A percentile compares a stretch with the other conserved stretches of the same genome.
Evolutionary conservation across 2,888 invertebrate genomes (phyloP).

Genomic region (Molanna angustata): DNA sequence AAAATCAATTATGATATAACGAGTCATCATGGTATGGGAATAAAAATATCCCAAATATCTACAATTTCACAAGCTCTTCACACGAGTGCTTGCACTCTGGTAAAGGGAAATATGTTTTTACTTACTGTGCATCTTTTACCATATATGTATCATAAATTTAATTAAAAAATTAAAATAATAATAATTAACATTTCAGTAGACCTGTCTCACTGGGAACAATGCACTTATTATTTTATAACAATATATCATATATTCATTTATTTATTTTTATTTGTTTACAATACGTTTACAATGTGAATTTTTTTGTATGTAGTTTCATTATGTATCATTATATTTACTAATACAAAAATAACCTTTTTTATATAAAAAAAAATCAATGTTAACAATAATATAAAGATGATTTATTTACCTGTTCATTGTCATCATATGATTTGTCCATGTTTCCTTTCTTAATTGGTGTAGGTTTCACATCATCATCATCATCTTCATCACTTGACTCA

Average conservation of each 20-base stretch:
- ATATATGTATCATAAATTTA: too few species aligned
- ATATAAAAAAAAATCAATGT: too few species aligned
- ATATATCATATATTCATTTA: neutral
- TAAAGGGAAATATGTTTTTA: too few species aligned
- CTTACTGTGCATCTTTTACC: too few species aligned
- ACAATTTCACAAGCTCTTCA: too few species aligned
- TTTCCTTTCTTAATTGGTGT: slow-evolving; percentile 33
- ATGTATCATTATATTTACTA: neutral
- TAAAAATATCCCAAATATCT: too few species aligned
- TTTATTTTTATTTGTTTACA: neutral
- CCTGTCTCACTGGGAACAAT: neutral
- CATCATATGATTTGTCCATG: slow-evolving; percentile 16
- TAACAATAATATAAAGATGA: too few species aligned
- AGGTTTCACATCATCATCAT: slow-evolving; percentile 37
- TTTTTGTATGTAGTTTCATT: neutral
- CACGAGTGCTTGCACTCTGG: too few species aligned
- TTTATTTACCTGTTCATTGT: slow-evolving; percentile 16
- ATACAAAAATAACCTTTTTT: neutral
- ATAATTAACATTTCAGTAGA: too few species aligned
- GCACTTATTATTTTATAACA: neutral
- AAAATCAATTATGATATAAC: too few species aligned
- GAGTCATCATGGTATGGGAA: too few species aligned
- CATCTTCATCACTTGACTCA: slow-evolving; percentile 38
- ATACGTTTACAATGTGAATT: neutral
- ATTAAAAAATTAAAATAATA: too few species aligned